A percentile compares a stretch with the other conserved stretches of the same genome.
phyloP scores from a whole-genome alignment of 2,113 vertebrate species.

The Echinops telfairi region DNA sequence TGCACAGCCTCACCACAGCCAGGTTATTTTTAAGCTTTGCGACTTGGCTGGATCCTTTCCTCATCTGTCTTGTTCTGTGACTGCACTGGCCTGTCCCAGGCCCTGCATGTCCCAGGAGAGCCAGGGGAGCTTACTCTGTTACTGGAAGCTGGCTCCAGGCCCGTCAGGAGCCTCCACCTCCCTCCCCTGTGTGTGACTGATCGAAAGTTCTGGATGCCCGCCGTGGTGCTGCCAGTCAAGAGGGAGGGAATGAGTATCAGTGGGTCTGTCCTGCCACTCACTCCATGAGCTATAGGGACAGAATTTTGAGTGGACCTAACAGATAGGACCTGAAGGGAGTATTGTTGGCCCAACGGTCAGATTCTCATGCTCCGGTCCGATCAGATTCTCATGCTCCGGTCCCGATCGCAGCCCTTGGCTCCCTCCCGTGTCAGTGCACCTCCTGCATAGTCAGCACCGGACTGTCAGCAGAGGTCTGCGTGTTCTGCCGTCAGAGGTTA shows the following conservation, averaged over 20 bases:
- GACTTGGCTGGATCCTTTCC: neutral
- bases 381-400: neutral
- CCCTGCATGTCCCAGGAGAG: neutral
- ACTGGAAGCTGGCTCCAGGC: neutral
- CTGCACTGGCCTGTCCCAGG: neutral
- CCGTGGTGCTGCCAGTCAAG: neutral
- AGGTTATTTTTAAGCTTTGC: constrained; percentile 38
- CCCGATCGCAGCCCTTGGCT: too few relatives aligned
- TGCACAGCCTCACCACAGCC: neutral
- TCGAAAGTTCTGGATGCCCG: constrained; percentile 46
- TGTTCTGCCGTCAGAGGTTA: neutral
- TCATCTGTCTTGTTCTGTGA: constrained; percentile 3
- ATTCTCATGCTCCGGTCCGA: neutral
- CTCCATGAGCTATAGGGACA: neutral
- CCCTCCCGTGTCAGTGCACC: neutral
- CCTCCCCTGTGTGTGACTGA: neutral
- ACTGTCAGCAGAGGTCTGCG: neutral
- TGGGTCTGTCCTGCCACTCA: neutral
- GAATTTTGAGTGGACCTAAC: neutral
- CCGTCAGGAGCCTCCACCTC: neutral
- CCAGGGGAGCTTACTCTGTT: neutral
- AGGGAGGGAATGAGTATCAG: neutral
- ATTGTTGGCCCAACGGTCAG: neutral
- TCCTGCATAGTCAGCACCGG: neutral
- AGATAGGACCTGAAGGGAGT: neutral